These are phyloP conservation scores for Cremastobaeus sp. DNA, from an alignment of 2,888 invertebrate species.

Conservation along the genomic window DNA sequence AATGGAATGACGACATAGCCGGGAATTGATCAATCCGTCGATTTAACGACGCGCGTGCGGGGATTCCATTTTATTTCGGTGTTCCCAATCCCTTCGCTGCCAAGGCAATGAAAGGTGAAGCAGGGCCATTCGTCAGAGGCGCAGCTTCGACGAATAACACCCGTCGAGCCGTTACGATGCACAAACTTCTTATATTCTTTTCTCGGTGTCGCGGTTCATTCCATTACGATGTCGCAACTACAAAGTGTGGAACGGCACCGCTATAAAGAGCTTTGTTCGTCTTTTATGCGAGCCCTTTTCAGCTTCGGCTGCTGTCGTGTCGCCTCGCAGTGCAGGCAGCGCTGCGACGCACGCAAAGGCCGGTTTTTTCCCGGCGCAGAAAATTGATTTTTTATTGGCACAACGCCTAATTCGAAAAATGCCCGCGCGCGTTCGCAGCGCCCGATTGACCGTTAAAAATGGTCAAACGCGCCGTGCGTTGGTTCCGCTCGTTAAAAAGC, in stretches of 20 bases:
- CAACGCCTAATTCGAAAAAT: constrained; percentile 30
- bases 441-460: constrained; percentile 3
- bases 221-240: constrained; percentile 46
- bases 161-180: constrained; percentile 29
- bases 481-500: constrained; percentile 51
- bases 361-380: not conserved
- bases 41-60: constrained; percentile 30
- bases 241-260: constrained; percentile 43
- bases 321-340: constrained; percentile 8
- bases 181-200: constrained; percentile 46
- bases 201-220: constrained; percentile 37
- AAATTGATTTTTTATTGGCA: constrained; percentile 48
- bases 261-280: constrained; percentile 41
- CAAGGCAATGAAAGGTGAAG: constrained; percentile 1
- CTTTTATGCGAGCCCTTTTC: constrained; percentile 33
- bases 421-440: not conserved
- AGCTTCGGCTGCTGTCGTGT: constrained; percentile 19
- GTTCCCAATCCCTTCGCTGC: constrained; percentile 7
- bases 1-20: constrained; percentile 47
- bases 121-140: constrained; percentile 26
- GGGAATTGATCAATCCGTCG: constrained; percentile 44
- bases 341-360: not conserved
- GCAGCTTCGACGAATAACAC: constrained; percentile 27
- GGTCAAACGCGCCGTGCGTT: constrained; percentile 34
- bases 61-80: constrained; percentile 32